Conservation (phyloP, 30 jellyfish, hydroid and myxozoan species). For the Pelagia noctiluca region DNA sequence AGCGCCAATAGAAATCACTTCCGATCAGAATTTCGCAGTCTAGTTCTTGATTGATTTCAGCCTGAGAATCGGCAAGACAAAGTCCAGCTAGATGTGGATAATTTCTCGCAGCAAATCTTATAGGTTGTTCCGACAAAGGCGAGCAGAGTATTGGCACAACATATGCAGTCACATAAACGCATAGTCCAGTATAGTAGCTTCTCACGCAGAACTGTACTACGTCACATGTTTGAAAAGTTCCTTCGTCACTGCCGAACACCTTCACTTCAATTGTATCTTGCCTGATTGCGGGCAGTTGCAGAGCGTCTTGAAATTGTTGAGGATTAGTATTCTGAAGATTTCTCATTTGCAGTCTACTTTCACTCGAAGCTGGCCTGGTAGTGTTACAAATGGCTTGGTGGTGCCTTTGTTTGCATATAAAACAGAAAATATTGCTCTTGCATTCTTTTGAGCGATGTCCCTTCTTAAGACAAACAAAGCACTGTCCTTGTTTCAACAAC, state of each 20-base stretch:
- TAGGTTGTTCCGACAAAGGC: slow-evolving; percentile 35
- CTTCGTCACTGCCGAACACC: slow-evolving; percentile 19
- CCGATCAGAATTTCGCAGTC: slow-evolving; percentile 34
- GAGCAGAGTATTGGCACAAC: slow-evolving; percentile 49
- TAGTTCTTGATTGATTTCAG: slow-evolving; percentile 11
- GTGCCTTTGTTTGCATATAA: too few relatives aligned
- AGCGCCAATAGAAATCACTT: slow-evolving; percentile 41
- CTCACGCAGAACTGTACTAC: slow-evolving; percentile 35
- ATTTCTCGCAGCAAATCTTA: slow-evolving; percentile 35
- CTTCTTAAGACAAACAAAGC: too few relatives aligned
- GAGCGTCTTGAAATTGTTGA: not conserved
- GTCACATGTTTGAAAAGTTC: slow-evolving; percentile 15
- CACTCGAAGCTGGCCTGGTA: too few relatives aligned
- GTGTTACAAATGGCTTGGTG: too few relatives aligned
- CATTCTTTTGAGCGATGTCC: too few relatives aligned
- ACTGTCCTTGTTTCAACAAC: too few relatives aligned
- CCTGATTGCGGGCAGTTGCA: slow-evolving; percentile 9
- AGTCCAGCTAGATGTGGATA: slow-evolving; percentile 43
- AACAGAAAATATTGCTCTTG: too few relatives aligned
- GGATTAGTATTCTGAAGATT: too few relatives aligned
- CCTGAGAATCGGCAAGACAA: slow-evolving; percentile 28
- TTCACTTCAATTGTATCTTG: slow-evolving; percentile 6
- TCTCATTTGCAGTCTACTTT: too few relatives aligned
- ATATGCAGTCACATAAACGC: slow-evolving; percentile 44
- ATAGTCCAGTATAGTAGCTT: slow-evolving; percentile 9